Evolutionary conservation across 2,113 vertebrate genomes (phyloP).

Genomic region (Chaetura pelagica): DNA sequence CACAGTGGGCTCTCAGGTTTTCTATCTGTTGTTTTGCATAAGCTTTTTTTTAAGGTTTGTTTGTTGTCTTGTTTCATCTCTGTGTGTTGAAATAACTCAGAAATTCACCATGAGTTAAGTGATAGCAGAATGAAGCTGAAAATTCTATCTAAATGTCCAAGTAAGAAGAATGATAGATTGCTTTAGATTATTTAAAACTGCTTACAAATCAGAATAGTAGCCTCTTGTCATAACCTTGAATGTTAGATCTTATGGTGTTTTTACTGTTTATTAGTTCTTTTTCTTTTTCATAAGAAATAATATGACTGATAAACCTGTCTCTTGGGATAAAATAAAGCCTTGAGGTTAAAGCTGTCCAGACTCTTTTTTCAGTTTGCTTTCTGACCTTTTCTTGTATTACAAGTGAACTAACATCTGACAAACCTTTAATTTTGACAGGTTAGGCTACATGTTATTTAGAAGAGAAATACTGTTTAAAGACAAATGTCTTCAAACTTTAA

Average conservation of each 20-base stretch:
- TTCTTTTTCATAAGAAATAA: constrained; percentile 37
- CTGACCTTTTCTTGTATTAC: constrained; percentile 68
- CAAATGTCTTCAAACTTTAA: constrained; percentile 31
- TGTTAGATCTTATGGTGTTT: constrained; percentile 39
- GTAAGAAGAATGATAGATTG: constrained; percentile 13
- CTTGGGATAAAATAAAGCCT: constrained; percentile 49
- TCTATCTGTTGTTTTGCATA: not conserved
- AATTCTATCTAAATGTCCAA: not conserved
- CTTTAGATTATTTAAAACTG: not conserved
- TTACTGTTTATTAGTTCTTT: constrained; percentile 31
- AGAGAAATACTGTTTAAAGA: constrained; percentile 50
- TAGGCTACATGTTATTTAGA: constrained; percentile 22
- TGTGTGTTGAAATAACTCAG: not conserved
- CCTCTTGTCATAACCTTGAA: constrained; percentile 52
- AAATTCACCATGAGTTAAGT: not conserved
- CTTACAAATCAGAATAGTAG: not conserved
- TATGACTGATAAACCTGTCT: constrained; percentile 37
- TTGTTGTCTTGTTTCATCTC: not conserved
- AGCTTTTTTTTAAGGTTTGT: not conserved
- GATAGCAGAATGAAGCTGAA: not conserved
- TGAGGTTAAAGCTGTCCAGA: constrained; percentile 36
- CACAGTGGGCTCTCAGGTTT: not conserved
- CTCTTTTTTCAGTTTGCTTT: constrained; percentile 57
- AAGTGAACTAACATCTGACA: constrained; percentile 52
- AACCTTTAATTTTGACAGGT: constrained; percentile 63